phyloP scores from a whole-genome alignment of 2,113 vertebrate genomes.

The Toxostoma redivivum region DNA sequence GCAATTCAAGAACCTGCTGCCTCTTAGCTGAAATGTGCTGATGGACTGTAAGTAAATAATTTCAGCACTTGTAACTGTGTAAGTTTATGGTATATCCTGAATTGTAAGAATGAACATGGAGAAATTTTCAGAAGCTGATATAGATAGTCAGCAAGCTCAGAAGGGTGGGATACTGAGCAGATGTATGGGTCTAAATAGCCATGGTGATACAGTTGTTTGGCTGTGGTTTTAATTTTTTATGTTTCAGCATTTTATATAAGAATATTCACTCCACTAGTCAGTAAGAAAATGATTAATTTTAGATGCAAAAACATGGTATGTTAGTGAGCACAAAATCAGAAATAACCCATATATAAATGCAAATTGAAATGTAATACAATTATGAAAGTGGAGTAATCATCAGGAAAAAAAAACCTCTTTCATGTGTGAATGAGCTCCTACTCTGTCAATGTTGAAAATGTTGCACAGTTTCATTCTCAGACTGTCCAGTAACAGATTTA shows the following conservation, averaged over 20 bases:
- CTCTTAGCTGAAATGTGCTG: background rate
- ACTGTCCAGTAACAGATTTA: background rate
- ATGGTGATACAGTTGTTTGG: background rate
- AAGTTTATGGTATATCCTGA: background rate
- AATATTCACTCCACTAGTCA: background rate
- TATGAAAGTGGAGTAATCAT: background rate
- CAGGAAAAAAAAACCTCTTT: background rate
- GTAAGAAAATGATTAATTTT: background rate
- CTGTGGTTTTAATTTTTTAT: background rate
- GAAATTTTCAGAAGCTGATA: background rate
- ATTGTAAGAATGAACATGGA: background rate
- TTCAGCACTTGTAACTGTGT: background rate
- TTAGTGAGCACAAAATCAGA: background rate
- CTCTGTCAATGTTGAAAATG: background rate
- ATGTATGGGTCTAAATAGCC: background rate
- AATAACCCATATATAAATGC: background rate
- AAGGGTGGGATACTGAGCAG: background rate
- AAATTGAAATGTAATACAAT: background rate
- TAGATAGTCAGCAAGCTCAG: background rate
- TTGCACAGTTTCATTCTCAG: background rate
- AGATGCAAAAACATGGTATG: background rate
- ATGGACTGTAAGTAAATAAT: background rate
- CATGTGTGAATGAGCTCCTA: background rate
- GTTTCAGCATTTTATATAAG: background rate
- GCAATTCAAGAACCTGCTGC: background rate